Evolutionary conservation across 2,888 invertebrate genomes (phyloP), one percentile per base, ranked within the genome.

Genomic region (Blera fallax): DNA sequence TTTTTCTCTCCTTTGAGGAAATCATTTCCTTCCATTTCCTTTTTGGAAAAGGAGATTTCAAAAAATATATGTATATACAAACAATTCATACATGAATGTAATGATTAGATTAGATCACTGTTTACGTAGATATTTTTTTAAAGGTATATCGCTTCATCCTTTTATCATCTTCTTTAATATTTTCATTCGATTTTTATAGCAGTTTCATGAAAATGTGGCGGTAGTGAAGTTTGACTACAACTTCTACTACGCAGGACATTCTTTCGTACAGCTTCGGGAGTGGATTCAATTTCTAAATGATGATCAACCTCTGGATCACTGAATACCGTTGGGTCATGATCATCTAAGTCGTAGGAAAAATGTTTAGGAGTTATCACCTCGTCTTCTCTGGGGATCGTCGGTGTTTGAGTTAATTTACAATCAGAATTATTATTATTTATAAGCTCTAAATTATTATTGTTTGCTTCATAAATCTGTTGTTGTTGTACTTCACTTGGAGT

Each of bases 231-330:
- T 21, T 74, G 69, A 50, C 32, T 79, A 7, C 40, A 62, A 43
- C 79, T 80, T 70, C 74, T 54, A 40, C 80, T 74, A 3, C 74
- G 80, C 21, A 65, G 70, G 29, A 74, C 50, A 29, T 14, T 80
- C n/a, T 69, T 79, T 6, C 80, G 74, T 1, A 29, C 32, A 27
- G 73, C 16, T 77, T 77, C 77, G 18, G 69, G 67, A 2, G 82
- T n/a, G 32, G 82, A 64, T 83, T 76, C 74, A 21, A 72, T 40
- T 14, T 76, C 67, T 21, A 87, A 58, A 37, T 88, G 88, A 77
- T 89, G 89, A 88, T 91, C 90, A 21, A 88, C 89, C 88, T 90
- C 90, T 1, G 90, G 88, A 85, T 89, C 90, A 76, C 90, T 90
- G 58, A 89, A 89, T 14, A 90, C 88, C 14, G 87, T 88, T 8